These are phyloP conservation scores for Macrotis lagotis DNA, from an alignment of 2,113 vertebrate species.

Conservation along the genomic window DNA sequence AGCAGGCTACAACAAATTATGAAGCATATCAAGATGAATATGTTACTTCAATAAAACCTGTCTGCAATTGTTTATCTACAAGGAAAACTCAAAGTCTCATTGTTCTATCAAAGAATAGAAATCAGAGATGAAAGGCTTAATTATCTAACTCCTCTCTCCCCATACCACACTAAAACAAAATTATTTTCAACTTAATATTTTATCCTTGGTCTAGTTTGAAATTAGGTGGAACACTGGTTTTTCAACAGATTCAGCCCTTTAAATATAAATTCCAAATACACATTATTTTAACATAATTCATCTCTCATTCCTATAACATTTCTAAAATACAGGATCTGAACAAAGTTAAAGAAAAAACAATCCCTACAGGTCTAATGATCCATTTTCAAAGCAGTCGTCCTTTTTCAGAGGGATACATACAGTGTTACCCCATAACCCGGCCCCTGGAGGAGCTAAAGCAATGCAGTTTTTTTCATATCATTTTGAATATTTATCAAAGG, in stretches of 20 bases:
- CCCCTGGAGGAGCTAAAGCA: constrained; percentile 16
- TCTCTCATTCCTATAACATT: background rate
- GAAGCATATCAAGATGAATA: constrained; percentile 21
- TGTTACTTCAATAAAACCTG: background rate
- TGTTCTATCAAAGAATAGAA: constrained; percentile 18
- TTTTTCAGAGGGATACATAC: constrained; percentile 16
- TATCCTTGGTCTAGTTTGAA: background rate
- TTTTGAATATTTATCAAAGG: constrained; percentile 29
- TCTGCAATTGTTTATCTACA: background rate
- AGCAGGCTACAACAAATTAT: background rate
- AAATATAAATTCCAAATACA: constrained; percentile 20
- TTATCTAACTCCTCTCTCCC: constrained; percentile 13
- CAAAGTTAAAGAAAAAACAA: constrained; percentile 50
- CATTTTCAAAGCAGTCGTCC: constrained; percentile 24
- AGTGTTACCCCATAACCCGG: background rate
- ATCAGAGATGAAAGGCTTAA: constrained; percentile 4
- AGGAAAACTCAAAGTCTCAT: constrained; percentile 38
- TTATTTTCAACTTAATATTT: background rate
- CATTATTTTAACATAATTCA: constrained; percentile 17
- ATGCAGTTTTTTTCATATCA: background rate
- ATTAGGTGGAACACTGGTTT: background rate
- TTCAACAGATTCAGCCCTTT: constrained; percentile 24
- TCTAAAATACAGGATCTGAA: background rate
- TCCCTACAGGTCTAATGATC: constrained; percentile 26
- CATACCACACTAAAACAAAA: background rate